Evolutionary conservation across 2,797 vertebrate species (phyloP), one percentile per base, ranked within the genome.

Genomic region (Garrulus glandarius): DNA sequence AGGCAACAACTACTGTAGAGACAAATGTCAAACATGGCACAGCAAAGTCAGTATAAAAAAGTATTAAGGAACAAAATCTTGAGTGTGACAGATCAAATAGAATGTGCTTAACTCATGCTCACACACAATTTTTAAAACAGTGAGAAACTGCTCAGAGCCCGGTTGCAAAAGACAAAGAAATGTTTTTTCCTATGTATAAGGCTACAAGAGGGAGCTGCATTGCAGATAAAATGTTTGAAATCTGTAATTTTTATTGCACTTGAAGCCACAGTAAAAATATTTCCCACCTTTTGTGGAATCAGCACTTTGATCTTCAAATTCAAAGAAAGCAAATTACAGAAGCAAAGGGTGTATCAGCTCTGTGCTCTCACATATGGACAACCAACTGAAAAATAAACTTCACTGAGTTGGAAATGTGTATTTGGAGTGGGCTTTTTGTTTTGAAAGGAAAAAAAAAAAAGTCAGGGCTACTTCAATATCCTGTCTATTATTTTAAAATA

Each of bases 291-390:
- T 53, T 75, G 87, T 37, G 46, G 64, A 61, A 81, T 78, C 64
- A 84, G 60, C 75, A 75, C 23, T 87, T 77, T 41, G 29, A 68
- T 60, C 85, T 85, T 85, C 56, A 89, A 87, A 80, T 49, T 81
- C 41, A 78, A 93, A 94, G 77, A 61, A 63, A 76, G 19, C 60
- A 92, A 94, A 61, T 65, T 16, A 75, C 75, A 92, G 86, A 87
- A 89, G 84, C 10, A 5, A 53, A 79, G 81, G 77, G 52, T 60
- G 34, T 36, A 74, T 89, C 86, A 92, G 41, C 69, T 49, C 71
- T 57, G 52, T 44, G 63, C 77, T 87, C 70, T 63, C 22, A 47
- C 39, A 72, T 19, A 56, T 6, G 16, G 44, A 72, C 11, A 26
- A 81, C 11, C 46, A 71, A 52, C 43, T 56, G 67, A 87, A 87